Conservation (phyloP, 2,797 vertebrate species). For the Intellagama lesueurii region DNA sequence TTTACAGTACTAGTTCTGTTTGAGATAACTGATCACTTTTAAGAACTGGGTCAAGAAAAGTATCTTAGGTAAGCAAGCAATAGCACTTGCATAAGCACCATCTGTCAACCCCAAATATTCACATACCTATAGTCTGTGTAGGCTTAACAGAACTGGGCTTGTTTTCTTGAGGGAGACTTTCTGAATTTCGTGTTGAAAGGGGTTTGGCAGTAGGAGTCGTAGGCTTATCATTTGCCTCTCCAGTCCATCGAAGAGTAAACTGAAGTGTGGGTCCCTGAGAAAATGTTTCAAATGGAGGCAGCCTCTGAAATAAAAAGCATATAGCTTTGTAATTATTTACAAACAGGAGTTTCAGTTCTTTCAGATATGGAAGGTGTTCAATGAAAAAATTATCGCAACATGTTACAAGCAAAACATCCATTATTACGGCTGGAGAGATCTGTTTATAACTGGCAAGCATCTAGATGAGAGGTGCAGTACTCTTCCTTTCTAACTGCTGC, state of each 20-base stretch:
- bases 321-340: not conserved
- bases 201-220: constrained; percentile 95
- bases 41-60: not conserved
- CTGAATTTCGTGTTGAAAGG: constrained; percentile 95
- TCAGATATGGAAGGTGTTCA: not conserved
- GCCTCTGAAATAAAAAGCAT: constrained; percentile 79
- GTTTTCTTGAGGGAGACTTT: constrained; percentile 90
- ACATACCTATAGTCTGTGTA: constrained; percentile 89
- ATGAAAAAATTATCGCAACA: not conserved
- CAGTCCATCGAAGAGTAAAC: constrained; percentile 97
- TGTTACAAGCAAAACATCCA: not conserved
- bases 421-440: not conserved
- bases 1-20: not conserved
- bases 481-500: not conserved
- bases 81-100: not conserved
- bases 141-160: constrained; percentile 91
- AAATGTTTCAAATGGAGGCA: constrained; percentile 99
- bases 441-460: not conserved
- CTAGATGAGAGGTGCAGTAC: not conserved
- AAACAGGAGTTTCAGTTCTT: not conserved
- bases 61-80: not conserved
- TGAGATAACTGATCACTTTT: not conserved
- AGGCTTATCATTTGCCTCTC: constrained; percentile 91
- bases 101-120: not conserved
- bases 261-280: constrained; percentile 99